Evolutionary conservation across 2,888 invertebrate genomes (phyloP).

Genomic region (Phortica magna): DNA sequence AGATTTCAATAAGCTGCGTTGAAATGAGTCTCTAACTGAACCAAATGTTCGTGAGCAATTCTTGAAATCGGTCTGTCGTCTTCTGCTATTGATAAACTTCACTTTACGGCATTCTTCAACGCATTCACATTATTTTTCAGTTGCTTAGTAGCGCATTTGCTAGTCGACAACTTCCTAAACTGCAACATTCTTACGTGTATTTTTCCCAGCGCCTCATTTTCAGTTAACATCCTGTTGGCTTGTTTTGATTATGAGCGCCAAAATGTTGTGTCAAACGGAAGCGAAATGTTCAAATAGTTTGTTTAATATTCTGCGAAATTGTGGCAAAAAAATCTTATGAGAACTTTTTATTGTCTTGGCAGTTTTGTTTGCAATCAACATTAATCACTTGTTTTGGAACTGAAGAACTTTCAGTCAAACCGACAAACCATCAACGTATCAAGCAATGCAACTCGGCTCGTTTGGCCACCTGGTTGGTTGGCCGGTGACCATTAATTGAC

Average conservation of each 20-base stretch:
- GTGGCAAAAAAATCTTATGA: constrained; percentile 31
- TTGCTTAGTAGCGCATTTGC: no score
- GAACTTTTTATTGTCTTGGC: constrained; percentile 4
- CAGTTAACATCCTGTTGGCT: constrained; percentile 28
- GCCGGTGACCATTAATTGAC: not conserved
- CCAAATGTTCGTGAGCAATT: no score
- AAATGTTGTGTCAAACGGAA: constrained; percentile 67
- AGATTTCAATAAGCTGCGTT: no score
- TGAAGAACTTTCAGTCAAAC: not conserved
- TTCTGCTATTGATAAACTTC: no score
- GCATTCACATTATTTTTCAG: no score
- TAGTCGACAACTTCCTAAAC: no score
- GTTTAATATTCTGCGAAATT: constrained; percentile 55
- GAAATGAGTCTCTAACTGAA: no score
- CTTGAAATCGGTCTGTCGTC: no score
- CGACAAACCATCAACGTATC: no score
- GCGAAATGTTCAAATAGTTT: constrained; percentile 65
- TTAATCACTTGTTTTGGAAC: not conserved
- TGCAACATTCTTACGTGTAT: no score
- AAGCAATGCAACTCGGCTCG: no score
- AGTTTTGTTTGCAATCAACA: not conserved
- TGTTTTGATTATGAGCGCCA: constrained; percentile 8
- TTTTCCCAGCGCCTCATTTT: not conserved
- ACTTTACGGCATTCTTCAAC: no score
- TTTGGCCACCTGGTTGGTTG: not conserved